Conservation (phyloP, 2,888 invertebrate species). For the Ametastegia equiseti region DNA sequence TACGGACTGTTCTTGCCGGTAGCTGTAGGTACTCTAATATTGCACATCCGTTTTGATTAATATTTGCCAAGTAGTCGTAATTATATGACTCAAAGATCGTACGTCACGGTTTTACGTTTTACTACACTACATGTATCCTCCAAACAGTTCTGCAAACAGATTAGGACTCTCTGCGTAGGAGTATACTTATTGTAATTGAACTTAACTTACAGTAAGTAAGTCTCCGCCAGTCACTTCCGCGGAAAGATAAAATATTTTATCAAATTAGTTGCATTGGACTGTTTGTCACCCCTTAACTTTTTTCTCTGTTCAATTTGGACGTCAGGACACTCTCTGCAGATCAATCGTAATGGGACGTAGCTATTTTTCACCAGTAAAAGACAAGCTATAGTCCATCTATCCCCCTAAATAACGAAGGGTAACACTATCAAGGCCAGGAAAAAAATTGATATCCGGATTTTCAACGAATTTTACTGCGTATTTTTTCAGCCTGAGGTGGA, state of each 20-base stretch:
- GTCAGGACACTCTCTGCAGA: no score
- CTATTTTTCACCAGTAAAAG: no score
- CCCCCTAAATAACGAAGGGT: no score
- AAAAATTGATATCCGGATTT: not conserved
- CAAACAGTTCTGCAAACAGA: slow-evolving; percentile 12
- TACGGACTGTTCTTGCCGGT: not conserved
- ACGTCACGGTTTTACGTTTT: slow-evolving; percentile 20
- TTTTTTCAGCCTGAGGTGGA: not conserved
- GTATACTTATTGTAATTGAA: slow-evolving; percentile 16
- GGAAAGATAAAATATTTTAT: not conserved
- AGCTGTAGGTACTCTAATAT: slow-evolving; percentile 6
- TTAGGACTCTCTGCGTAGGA: slow-evolving; percentile 16
- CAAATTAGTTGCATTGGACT: no score
- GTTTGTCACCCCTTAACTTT: no score
- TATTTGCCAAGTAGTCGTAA: slow-evolving; percentile 21
- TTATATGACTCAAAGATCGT: slow-evolving; percentile 12
- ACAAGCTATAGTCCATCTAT: no score
- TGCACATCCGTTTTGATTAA: slow-evolving; percentile 37
- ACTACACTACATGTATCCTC: slow-evolving; percentile 8
- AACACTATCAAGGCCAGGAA: not conserved
- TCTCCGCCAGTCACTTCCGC: not conserved
- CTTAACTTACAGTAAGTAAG: not conserved
- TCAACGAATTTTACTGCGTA: not conserved
- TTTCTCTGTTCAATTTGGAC: no score
- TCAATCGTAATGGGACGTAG: no score